Conservation (phyloP, 2,113 vertebrate genomes). For the Leptobrachium leishanense region DNA sequence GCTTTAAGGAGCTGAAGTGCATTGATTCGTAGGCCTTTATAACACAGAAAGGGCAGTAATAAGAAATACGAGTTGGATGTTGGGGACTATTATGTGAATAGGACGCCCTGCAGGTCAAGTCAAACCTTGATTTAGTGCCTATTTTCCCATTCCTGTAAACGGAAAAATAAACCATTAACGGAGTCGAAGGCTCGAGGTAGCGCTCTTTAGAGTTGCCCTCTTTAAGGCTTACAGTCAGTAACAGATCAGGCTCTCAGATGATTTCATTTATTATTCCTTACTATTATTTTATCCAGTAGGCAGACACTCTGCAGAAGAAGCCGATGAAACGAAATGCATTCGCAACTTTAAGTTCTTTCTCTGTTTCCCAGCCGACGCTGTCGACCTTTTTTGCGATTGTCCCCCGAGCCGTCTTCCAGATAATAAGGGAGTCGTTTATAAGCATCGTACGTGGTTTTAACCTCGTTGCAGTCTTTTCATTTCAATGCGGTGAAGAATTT, state of each 20-base stretch:
- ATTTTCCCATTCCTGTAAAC: slow-evolving; percentile 24
- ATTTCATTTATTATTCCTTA: neutral
- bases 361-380: no score
- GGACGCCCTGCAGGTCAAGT: slow-evolving; percentile 21
- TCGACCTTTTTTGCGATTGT: no score
- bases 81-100: slow-evolving; percentile 39
- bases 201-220: neutral
- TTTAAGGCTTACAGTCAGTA: neutral
- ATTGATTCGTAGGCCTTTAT: slow-evolving; percentile 33
- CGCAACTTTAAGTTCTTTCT: neutral
- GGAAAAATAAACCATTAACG: slow-evolving; percentile 32
- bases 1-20: slow-evolving; percentile 24
- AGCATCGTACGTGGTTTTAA: neutral
- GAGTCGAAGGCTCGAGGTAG: neutral
- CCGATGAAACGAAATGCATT: neutral
- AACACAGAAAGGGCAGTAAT: slow-evolving; percentile 28
- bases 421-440: neutral
- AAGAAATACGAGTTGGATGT: slow-evolving; percentile 35
- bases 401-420: no score
- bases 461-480: neutral
- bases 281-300: neutral
- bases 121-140: slow-evolving; percentile 34
- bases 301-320: neutral
- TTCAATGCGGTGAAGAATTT: neutral
- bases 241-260: neutral